Evolutionary conservation across 2,113 vertebrate genomes (phyloP), one percentile per base, ranked within the genome.

Genomic region (Psilopsiagon aymara): DNA sequence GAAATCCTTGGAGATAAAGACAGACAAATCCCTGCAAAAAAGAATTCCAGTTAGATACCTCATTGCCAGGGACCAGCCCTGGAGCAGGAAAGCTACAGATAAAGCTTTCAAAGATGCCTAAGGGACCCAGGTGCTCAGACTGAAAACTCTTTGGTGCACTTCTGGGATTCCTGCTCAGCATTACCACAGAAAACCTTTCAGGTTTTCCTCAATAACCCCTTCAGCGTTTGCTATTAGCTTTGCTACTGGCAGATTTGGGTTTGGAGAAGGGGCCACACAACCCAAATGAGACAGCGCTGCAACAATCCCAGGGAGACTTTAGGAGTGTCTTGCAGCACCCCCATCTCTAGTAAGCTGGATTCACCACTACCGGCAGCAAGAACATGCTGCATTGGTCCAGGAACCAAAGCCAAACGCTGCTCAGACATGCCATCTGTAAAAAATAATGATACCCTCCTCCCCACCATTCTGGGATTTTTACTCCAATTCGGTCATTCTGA

Each of bases 351-450:
- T 35, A 35, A 47, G 41, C 60, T 77, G 87, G 53, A 86, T 86
- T 69, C 76, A 20, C 73, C 82, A 77, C 91, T 89, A 89, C 67
- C 29, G 0, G 59, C 92, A 94, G 46, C 23, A 49, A 44, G 64
- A 73, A 29, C 18, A 91, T 55, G 49, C 69, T 94, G 92, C 88
- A 21, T 63, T 84, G 82, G 79, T 90, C 89, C 74, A 87, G 75
- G 51, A 94, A 86, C 25, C 74, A 62, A 82, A 91, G 84, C 39
- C 76, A 78, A 83, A 71, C 12, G 1, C 52, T 73, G 78, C 74
- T 81, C 82, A 64, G 35, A 88, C 67, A n/a, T 75, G 60, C 77
- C 91, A 87, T 85, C 73, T 94, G 96, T 93, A 97, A 95, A 92
- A 97, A 94, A 91, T 90, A 95, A 95, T 87, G 12, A 69, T 82